phyloP scores from a whole-genome alignment of 1,140 invertebrate species.

The Bombus haemorrhoidalis region DNA sequence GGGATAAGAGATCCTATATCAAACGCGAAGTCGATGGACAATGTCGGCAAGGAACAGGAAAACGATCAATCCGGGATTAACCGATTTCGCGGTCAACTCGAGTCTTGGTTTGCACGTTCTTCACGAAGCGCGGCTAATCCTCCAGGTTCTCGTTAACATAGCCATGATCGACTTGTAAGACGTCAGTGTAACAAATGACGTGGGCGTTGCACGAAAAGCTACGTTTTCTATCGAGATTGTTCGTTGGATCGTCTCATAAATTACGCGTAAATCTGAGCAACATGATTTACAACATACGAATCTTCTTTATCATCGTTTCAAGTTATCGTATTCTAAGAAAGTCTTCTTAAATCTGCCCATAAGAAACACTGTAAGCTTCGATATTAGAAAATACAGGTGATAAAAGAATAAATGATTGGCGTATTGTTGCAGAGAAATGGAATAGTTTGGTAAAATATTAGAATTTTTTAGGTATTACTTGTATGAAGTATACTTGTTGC shows the following conservation, averaged over 20 bases:
- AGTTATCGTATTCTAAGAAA: background rate
- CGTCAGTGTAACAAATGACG: slow-evolving; percentile 36
- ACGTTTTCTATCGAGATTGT: background rate
- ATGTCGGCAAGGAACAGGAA: slow-evolving; percentile 21
- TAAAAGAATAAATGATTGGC: background rate
- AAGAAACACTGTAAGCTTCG: background rate
- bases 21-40: background rate
- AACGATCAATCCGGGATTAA: slow-evolving; percentile 48
- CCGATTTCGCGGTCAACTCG: slow-evolving; percentile 29
- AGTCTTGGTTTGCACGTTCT: slow-evolving; percentile 14
- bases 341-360: background rate
- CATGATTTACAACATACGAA: background rate
- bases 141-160: slow-evolving; percentile 43
- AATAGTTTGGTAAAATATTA: background rate
- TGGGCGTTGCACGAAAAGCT: background rate
- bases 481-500: no score
- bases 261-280: background rate
- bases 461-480: background rate
- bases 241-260: background rate
- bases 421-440: no score
- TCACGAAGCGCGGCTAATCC: slow-evolving; percentile 26
- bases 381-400: background rate
- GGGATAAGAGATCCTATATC: background rate
- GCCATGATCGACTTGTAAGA: slow-evolving; percentile 44
- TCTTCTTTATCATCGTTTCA: background rate